Conservation (phyloP, 2,797 vertebrate species). For the Scleropages formosus region DNA sequence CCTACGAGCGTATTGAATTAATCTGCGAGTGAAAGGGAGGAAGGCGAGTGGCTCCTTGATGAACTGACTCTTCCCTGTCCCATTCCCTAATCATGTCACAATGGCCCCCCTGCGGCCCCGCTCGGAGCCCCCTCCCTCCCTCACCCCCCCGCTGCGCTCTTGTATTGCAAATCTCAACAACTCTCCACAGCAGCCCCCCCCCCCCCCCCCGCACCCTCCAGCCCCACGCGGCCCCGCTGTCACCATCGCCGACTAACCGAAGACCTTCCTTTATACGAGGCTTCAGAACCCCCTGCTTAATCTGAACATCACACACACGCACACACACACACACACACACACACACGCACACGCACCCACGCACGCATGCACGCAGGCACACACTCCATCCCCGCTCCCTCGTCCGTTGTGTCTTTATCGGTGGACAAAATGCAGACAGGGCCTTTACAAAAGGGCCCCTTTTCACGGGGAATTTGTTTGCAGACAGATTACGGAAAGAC, state of each 20-base stretch:
- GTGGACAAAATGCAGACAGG: slow-evolving; percentile 33
- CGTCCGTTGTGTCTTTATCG: slow-evolving; percentile 26
- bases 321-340: slow-evolving; percentile 11
- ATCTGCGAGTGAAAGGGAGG: slow-evolving; percentile 25
- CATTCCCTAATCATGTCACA: slow-evolving; percentile 35
- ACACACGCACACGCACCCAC: slow-evolving; percentile 17
- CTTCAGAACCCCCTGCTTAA: slow-evolving; percentile 25
- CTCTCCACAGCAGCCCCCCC: slow-evolving; percentile 19
- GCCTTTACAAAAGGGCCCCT: slow-evolving; percentile 32
- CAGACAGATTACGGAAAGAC: slow-evolving; percentile 35
- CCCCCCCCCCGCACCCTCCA: slow-evolving; percentile 24
- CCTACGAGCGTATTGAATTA: slow-evolving; percentile 32
- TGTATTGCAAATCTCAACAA: slow-evolving; percentile 38
- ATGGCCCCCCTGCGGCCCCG: slow-evolving; percentile 24
- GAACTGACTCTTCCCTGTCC: slow-evolving; percentile 31
- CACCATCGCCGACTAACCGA: slow-evolving; percentile 31
- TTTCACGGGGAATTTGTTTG: slow-evolving; percentile 40
- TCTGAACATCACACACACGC: slow-evolving; percentile 1
- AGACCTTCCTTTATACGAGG: slow-evolving; percentile 24
- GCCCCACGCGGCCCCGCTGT: slow-evolving; percentile 25
- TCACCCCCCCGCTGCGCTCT: slow-evolving; percentile 29
- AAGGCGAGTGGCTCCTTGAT: slow-evolving; percentile 32
- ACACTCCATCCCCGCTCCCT: slow-evolving; percentile 4
- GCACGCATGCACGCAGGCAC: slow-evolving; percentile 18
- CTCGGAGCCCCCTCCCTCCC: slow-evolving; percentile 10